phyloP scores from a whole-genome alignment of 1,140 invertebrate species.

The Pseudomyrmex flavicornis region DNA sequence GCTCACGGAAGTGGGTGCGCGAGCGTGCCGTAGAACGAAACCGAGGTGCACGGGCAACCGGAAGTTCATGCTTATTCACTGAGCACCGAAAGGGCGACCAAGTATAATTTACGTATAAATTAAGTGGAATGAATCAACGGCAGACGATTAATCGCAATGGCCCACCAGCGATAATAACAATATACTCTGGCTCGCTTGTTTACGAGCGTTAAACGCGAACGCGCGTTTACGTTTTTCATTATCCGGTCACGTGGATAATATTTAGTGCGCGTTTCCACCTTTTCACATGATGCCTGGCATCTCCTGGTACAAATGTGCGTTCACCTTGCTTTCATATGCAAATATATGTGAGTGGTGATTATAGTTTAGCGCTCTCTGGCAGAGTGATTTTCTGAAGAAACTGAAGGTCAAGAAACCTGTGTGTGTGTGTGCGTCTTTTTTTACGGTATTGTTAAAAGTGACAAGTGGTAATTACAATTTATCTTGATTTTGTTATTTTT shows the following conservation, averaged over 20 bases:
- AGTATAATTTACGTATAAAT: conserved; percentile 80
- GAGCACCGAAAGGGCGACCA: conserved; percentile 81
- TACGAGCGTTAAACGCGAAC: conserved; percentile 76
- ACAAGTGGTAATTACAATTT: conserved; percentile 12
- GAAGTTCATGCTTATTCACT: conserved; percentile 85
- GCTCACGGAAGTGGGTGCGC: conserved; percentile 6
- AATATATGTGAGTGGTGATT: conserved; percentile 3
- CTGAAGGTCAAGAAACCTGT: not conserved
- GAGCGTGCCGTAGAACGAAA: conserved; percentile 55
- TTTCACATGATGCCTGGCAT: conserved; percentile 45
- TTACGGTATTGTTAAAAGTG: not conserved
- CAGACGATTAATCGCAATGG: conserved; percentile 81
- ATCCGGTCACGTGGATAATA: conserved; percentile 78
- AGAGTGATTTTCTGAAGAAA: conserved; percentile 3
- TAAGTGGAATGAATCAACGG: conserved; percentile 78
- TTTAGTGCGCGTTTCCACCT: conserved; percentile 55
- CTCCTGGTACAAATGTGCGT: conserved; percentile 60
- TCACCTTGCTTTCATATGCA: conserved; percentile 3
- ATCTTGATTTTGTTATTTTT: conserved; percentile 3
- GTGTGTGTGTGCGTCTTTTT: no score
- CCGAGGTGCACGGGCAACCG: conserved; percentile 77
- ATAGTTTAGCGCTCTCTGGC: not conserved
- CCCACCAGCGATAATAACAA: conserved; percentile 74
- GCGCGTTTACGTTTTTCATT: conserved; percentile 79
- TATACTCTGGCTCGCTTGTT: conserved; percentile 70